A percentile compares a stretch with the other conserved stretches of the same genome.
Conservation (phyloP, 2,113 vertebrate genomes). For the Quiscalus mexicanus region DNA sequence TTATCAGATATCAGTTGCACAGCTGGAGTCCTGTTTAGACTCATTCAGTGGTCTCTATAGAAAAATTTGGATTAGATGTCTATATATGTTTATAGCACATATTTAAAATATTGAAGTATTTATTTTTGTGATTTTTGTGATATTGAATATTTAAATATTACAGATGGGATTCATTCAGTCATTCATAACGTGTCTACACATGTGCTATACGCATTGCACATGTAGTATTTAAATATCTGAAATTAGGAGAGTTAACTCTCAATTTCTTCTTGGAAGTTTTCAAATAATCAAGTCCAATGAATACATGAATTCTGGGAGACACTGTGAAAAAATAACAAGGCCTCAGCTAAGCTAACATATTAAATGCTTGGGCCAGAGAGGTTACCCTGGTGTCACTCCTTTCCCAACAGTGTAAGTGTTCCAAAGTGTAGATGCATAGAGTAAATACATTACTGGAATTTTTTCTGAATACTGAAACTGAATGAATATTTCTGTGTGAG, state of each 20-base stretch:
- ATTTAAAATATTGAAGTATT: background rate
- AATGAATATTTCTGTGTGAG: background rate
- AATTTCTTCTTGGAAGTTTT: background rate
- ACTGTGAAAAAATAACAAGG: background rate
- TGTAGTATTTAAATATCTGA: background rate
- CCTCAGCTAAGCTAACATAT: background rate
- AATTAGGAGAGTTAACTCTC: background rate
- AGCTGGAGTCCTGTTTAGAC: background rate
- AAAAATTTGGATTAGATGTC: background rate
- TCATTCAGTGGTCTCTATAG: background rate
- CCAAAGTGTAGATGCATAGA: background rate
- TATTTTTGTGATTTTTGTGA: background rate
- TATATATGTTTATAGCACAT: background rate
- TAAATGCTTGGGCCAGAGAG: background rate
- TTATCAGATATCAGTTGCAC: background rate
- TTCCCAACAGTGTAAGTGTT: background rate
- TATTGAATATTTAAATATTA: background rate
- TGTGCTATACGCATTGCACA: background rate
- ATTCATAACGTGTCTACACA: background rate
- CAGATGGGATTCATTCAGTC: background rate
- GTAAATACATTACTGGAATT: background rate
- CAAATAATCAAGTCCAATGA: background rate
- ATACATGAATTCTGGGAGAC: background rate
- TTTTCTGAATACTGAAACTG: background rate
- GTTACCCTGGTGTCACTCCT: background rate